Base-by-base conservation (phyloP, 2,113 vertebrate species). In the Sisor rabdophorus region DNA sequence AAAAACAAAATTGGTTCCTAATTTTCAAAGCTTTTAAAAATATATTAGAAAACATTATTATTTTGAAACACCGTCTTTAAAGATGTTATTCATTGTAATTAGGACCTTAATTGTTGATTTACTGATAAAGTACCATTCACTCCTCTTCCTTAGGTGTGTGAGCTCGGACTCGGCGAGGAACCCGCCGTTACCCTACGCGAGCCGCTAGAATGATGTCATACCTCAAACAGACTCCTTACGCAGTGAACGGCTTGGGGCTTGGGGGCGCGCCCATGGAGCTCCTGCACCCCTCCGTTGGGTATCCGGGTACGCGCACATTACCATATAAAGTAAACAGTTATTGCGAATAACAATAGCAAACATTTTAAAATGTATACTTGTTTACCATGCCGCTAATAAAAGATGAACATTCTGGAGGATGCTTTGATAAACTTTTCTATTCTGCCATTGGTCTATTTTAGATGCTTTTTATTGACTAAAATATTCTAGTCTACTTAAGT, bases 181-280 rank as follows among this genome's bases (percentile, higher is more conserved):
- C 17, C 6, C 44, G 56, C 82, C 79, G 86, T 82, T 82, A 85
- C 82, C 85, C 71, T 82, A 78, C 52, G 69, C 85, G 87, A 17
- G 90, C 90, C 86, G 90, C 88, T 90, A 96, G 93, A 91, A 98
- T 98, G 97, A 98, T 98, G 96, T 98, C 96, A 90, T 98, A 97
- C 91, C 95, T 98, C 87, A 98, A 98, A 91, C 97, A 97, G 93
- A 92, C 91, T 87, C 97, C 97, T 77, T 98, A 98, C 64, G 93
- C 94, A 87, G 96, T 98, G 94, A 98, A 94, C 47, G 95, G 95
- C 52, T 91, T 98, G 91, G 94, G 96, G 89, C 94, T 98, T 74
- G 91, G 95, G 3, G 94, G 95, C 50, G 91, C 96, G 0, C 87
- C 94, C 72, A 95, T 98, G 95, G 97, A 98, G 78, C 91, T 98